Base-by-base conservation (phyloP, 2,888 invertebrate genomes). In the Cataglyphis albicans region DNA sequence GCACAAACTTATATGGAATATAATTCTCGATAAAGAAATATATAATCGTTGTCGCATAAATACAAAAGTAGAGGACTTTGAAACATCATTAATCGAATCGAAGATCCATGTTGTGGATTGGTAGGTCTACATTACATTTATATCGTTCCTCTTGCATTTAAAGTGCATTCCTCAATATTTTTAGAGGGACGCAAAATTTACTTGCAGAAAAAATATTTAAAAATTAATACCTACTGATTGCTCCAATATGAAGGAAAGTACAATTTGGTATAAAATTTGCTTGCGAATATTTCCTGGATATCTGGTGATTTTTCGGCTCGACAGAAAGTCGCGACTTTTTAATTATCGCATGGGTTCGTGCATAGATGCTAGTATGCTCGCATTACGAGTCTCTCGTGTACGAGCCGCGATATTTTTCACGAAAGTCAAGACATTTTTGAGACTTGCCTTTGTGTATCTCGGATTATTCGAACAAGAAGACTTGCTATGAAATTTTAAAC, bases 61-160 rank as follows among this genome's bases (percentile, higher is more conserved):
- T 35, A 35, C 32, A 15, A 25, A 63, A 57, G 4, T 68, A 21
- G 9, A 21, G 9, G 15, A 21, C 12, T 52, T 68, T 7, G 32
- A 78, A 59, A 18, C 57, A 59, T 10, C 18, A 3, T 1, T 18
- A 21, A 35, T 12, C 0, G 38, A 38, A 18, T 63, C 38, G 35
- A 67, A 55, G 12, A 57, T 48, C 15, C 29, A 9, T 76, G 29
- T 78, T 78, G 41, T 57, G 38, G 29, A 57, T 59, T 70, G 57
- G 21, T 76, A 68, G 70, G 59, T 78, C 9, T 55, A 15, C 32
- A 41, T 35, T 9, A 29, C n/a, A 5, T 0, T 29, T 29, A 55
- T 41, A 52, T 1, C 6, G 21, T 4, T 74, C 5, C 32, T 29
- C 25, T n/a, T 32, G 63, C 10, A 64, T 48, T 7, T n/a, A 48